These are phyloP conservation scores for Fukomys damarensis DNA, from an alignment of 2,113 vertebrate species.

Conservation along the genomic window DNA sequence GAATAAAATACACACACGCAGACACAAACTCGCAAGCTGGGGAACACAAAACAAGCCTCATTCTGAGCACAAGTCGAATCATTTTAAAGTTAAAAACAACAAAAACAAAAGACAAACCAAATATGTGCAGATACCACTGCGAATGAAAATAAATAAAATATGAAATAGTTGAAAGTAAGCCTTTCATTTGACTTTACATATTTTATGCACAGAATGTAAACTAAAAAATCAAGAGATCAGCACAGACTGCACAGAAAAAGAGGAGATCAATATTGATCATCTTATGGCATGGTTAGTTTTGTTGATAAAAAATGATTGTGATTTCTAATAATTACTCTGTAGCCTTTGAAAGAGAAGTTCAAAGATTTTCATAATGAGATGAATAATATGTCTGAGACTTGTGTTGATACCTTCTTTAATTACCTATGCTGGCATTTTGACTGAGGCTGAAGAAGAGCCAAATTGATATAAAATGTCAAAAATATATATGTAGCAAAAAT, in stretches of 20 bases:
- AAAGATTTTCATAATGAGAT: constrained; percentile 30
- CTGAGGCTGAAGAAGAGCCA: neutral
- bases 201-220: constrained; percentile 67
- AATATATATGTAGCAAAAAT: neutral
- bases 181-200: constrained; percentile 77
- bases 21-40: constrained; percentile 60
- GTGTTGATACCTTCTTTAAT: neutral
- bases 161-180: constrained; percentile 79
- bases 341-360: neutral
- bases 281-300: neutral
- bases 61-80: constrained; percentile 78
- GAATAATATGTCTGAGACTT: neutral
- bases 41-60: constrained; percentile 80
- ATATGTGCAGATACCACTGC: constrained; percentile 80
- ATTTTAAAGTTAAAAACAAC: constrained; percentile 79
- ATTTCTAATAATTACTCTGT: neutral
- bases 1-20: constrained; percentile 75
- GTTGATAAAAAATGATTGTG: neutral
- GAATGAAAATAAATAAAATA: constrained; percentile 79
- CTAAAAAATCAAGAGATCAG: constrained; percentile 55
- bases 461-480: neutral
- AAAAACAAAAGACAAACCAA: constrained; percentile 48
- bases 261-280: constrained; percentile 38
- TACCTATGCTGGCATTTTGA: neutral
- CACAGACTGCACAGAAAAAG: constrained; percentile 58